phyloP scores from a whole-genome alignment of 2,888 invertebrate species.

The Caenorhabditis angaria region DNA sequence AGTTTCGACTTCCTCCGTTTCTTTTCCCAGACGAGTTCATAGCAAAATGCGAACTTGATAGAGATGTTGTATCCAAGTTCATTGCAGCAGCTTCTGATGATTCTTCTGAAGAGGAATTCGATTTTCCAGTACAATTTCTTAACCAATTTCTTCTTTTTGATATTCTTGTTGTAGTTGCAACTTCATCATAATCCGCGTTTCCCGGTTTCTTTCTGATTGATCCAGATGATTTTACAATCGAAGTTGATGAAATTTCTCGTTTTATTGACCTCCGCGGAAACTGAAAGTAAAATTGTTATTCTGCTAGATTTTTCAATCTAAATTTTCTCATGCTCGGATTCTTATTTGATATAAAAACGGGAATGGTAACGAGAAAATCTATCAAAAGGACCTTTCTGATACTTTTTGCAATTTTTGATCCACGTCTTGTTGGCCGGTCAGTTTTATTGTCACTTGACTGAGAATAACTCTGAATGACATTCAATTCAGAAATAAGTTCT shows the following conservation, averaged over 20 bases:
- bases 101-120: conserved; percentile 64
- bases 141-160: conserved; percentile 55
- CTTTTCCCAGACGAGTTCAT: conserved; percentile 12
- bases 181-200: conserved; percentile 23
- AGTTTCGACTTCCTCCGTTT: conserved; percentile 26
- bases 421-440: conserved; percentile 22
- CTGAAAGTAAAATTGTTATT: conserved; percentile 37
- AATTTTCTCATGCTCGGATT: background rate
- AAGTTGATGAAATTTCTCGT: conserved; percentile 54
- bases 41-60: conserved; percentile 56
- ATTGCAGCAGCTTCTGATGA: conserved; percentile 57
- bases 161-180: conserved; percentile 27
- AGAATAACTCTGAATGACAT: conserved; percentile 7
- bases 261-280: conserved; percentile 50
- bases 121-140: conserved; percentile 60
- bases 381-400: conserved; percentile 27
- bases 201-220: conserved; percentile 41
- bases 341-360: conserved; percentile 2
- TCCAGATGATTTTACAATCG: conserved; percentile 47
- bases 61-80: conserved; percentile 61
- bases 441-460: conserved; percentile 10
- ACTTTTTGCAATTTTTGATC: conserved; percentile 34
- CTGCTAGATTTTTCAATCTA: too few relatives aligned
- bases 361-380: background rate
- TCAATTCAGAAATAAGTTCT: too few relatives aligned